Conservation (phyloP, 2,113 vertebrate genomes). For the Engystomops pustulosus region DNA sequence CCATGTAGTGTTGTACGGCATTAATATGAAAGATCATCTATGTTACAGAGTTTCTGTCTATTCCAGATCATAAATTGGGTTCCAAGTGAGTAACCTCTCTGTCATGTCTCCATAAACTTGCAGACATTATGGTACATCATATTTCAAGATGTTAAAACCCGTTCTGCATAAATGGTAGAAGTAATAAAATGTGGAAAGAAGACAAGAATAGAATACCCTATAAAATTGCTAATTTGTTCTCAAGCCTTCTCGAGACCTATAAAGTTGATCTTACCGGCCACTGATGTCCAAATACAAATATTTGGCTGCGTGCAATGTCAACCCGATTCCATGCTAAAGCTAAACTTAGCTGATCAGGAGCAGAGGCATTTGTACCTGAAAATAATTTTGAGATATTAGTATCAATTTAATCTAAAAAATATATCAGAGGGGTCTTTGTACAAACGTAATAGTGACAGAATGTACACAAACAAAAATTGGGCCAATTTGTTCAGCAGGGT, state of each 20-base stretch:
- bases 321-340: constrained; percentile 99
- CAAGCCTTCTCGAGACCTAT: neutral
- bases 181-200: neutral
- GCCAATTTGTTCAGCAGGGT: too few relatives aligned
- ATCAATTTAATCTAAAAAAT: too few relatives aligned
- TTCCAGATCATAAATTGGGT: too few relatives aligned
- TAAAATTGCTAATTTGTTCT: neutral
- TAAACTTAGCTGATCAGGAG: constrained; percentile 94
- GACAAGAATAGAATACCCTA: neutral
- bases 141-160: neutral
- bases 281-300: constrained; percentile 95
- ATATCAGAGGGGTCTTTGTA: too few relatives aligned
- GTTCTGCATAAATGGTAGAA: neutral
- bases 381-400: neutral
- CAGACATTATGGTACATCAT: too few relatives aligned
- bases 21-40: too few relatives aligned
- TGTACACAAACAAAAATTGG: too few relatives aligned
- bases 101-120: too few relatives aligned
- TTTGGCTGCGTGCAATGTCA: constrained; percentile 96
- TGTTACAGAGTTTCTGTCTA: too few relatives aligned
- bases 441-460: too few relatives aligned
- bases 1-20: too few relatives aligned
- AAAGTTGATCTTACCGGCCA: constrained; percentile 80
- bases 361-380: constrained; percentile 92
- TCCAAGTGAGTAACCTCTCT: too few relatives aligned